A percentile compares a stretch with the other conserved stretches of the same genome.
Evolutionary conservation across 2,888 invertebrate species (phyloP).

Genomic region (Hydroisotoma schaefferi): DNA sequence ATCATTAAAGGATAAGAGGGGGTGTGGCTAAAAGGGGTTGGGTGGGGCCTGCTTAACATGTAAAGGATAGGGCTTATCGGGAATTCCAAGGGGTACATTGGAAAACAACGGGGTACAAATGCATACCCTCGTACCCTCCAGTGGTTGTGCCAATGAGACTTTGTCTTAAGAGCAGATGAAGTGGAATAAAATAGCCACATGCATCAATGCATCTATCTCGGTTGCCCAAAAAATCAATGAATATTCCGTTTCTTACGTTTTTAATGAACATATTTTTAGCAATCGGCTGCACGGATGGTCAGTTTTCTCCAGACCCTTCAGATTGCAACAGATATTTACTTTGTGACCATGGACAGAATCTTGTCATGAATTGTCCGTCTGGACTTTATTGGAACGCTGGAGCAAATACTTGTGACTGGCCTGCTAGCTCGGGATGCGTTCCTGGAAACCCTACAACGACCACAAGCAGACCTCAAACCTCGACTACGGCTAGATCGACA

Average conservation of each 20-base stretch:
- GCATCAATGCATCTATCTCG: too few relatives aligned
- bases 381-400: background rate
- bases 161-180: slow-evolving; percentile 19
- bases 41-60: too few relatives aligned
- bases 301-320: background rate
- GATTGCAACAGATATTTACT: slow-evolving; percentile 9
- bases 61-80: too few relatives aligned
- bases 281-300: background rate
- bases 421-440: background rate
- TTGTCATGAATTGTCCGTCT: background rate
- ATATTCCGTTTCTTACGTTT: too few relatives aligned
- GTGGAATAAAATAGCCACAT: too few relatives aligned
- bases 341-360: background rate
- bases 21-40: too few relatives aligned
- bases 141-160: slow-evolving; percentile 27
- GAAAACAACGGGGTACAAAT: too few relatives aligned
- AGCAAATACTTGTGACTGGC: background rate
- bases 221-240: too few relatives aligned
- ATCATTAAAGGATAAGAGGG: too few relatives aligned
- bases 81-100: too few relatives aligned
- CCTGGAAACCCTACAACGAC: background rate
- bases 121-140: too few relatives aligned
- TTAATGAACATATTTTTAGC: background rate
- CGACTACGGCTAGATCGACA: background rate
- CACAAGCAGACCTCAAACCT: background rate